Evolutionary conservation across 2,113 vertebrate species (phyloP), one percentile per base, ranked within the genome.

Genomic region (Phainopepla nitens): DNA sequence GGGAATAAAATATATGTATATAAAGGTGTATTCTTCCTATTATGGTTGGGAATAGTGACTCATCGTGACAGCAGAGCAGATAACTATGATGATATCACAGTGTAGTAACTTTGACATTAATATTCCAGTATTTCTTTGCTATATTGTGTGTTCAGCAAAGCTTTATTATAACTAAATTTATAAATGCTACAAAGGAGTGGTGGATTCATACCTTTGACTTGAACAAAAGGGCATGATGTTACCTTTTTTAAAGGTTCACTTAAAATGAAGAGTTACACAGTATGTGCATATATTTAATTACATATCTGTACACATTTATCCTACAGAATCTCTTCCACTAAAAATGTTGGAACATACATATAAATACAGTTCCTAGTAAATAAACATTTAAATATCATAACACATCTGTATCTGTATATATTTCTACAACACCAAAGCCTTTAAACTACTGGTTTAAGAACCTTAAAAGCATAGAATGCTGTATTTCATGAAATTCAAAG

Each of bases 1-100:
- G 90, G 53, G 28, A 75, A 73, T 78, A 87, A 87, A 89, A 27
- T 95, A 49, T 96, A 64, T 97, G 82, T 96, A 90, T 94, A 80
- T 96, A 93, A 82, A 80, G 84, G 75, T 66, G 51, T 88, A 62
- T 90, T 90, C 78, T 89, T 95, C 51, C 54, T 91, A 4, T 25
- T 70, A 35, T 35, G 58, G 69, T 68, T 90, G 42, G 70, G 79
- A 82, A 33, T 73, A 66, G 68, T 58, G 70, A 85, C 79, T 93
- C 54, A 44, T 33, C 56, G 60, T 75, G 64, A 83, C 75, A 90
- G 47, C 60, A 87, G 21, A 66, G 56, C 60, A 86, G 49, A 58
- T 73, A 80, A 10, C 9, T 56, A 25, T 9, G 33, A 31, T 64
- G 41, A n/a, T 64, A 57, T 17, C 70, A 65, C 78, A 70, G 23